Evolutionary conservation across 1,140 invertebrate species (phyloP).

Genomic region (Lepidostoma basale): DNA sequence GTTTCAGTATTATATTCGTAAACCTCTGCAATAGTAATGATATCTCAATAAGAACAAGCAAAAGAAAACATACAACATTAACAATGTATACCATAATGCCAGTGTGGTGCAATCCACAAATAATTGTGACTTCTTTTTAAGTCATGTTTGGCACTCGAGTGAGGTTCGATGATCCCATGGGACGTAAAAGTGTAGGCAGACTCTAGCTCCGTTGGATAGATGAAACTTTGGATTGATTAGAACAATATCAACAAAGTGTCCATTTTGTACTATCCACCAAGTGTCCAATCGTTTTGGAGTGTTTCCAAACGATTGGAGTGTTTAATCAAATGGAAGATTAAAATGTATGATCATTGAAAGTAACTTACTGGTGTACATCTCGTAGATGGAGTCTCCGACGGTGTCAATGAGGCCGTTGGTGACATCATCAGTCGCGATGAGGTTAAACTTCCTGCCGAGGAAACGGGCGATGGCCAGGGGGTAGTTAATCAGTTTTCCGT

Average conservation of each 20-base stretch:
- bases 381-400: constrained; percentile 51
- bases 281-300: too few species aligned
- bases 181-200: too few species aligned
- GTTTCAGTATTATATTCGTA: constrained; percentile 40
- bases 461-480: constrained; percentile 74
- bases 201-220: not conserved
- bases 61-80: not conserved
- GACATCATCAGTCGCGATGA: constrained; percentile 54
- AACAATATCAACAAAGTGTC: too few species aligned
- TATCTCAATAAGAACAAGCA: not conserved
- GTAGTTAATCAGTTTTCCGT: constrained; percentile 73
- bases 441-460: constrained; percentile 62
- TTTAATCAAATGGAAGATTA: too few species aligned
- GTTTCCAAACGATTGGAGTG: too few species aligned
- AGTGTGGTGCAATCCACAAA: too few species aligned
- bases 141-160: too few species aligned
- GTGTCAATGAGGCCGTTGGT: constrained; percentile 53
- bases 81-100: too few species aligned
- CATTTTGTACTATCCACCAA: too few species aligned
- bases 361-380: constrained; percentile 53
- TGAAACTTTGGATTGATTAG: not conserved
- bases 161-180: too few species aligned
- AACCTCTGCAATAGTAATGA: constrained; percentile 13
- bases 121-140: too few species aligned
- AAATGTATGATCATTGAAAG: too few species aligned